phyloP scores from a whole-genome alignment of 2,888 invertebrate species.

The Hetaerina titia region DNA sequence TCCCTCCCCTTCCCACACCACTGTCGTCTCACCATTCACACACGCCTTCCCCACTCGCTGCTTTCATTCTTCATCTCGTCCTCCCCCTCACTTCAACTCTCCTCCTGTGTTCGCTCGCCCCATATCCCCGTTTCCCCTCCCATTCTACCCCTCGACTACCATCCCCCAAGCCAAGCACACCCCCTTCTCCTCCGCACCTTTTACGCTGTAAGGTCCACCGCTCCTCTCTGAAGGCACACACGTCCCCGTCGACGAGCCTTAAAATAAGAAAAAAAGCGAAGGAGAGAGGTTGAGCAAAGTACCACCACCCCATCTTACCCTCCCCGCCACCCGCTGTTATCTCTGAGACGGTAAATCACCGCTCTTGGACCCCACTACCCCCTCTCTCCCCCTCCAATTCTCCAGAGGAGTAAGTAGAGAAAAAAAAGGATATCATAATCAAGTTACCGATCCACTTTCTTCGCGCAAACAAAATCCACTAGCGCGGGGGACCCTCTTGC shows the following conservation, averaged over 20 bases:
- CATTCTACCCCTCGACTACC: not conserved
- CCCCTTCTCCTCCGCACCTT: not conserved
- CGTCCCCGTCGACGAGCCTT: too few relatives aligned
- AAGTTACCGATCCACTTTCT: too few relatives aligned
- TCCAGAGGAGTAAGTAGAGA: too few relatives aligned
- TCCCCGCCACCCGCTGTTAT: not conserved
- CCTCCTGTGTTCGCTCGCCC: not conserved
- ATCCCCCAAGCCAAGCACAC: not conserved
- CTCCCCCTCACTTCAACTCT: not conserved
- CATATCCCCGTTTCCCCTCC: not conserved
- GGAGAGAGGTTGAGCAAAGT: too few relatives aligned
- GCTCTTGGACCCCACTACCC: not conserved
- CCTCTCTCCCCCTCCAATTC: not conserved
- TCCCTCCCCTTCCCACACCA: not conserved
- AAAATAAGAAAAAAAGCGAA: too few relatives aligned
- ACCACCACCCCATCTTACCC: too few relatives aligned
- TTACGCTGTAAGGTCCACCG: not conserved
- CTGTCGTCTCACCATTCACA: not conserved
- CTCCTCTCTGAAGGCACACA: too few relatives aligned
- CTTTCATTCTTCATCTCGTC: not conserved
- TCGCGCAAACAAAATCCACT: too few relatives aligned
- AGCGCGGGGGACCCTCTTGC: too few relatives aligned
- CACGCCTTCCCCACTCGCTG: not conserved
- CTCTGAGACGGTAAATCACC: not conserved
- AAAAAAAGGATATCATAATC: too few relatives aligned